Percentiles rank a stretch among this genome's conserved stretches.
Conservation (phyloP, 2,888 invertebrate genomes). For the Nomada hirtipes region DNA sequence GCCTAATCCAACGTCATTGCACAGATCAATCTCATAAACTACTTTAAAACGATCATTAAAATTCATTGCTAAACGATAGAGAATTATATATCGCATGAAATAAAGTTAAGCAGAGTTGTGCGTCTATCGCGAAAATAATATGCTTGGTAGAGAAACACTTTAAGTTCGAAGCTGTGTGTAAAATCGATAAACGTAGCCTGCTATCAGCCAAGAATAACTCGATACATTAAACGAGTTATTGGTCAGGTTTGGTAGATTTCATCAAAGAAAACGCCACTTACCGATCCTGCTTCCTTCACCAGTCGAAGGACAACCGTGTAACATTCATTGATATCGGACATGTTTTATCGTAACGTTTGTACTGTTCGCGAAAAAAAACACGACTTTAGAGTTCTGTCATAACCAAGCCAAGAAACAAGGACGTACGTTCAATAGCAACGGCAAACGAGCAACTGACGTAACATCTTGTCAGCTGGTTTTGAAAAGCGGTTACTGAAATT, state of each 20-base stretch:
- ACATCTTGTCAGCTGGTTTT: conserved; percentile 60
- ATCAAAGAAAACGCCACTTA: conserved; percentile 78
- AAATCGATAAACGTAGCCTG: conserved; percentile 49
- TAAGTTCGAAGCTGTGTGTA: conserved; percentile 33
- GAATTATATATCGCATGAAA: background rate
- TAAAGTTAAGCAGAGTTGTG: background rate
- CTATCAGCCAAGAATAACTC: conserved; percentile 42
- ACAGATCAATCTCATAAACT: conserved; percentile 9
- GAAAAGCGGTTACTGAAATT: conserved; percentile 26
- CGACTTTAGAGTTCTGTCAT: conserved; percentile 15
- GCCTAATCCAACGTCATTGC: no score
- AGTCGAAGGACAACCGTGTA: conserved; percentile 88
- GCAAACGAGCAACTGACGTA: conserved; percentile 51
- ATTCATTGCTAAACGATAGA: background rate
- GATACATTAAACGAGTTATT: conserved; percentile 8
- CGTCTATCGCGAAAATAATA: background rate
- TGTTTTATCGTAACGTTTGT: conserved; percentile 33
- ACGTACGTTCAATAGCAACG: conserved; percentile 26
- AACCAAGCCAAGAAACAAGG: conserved; percentile 9
- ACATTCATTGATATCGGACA: conserved; percentile 86
- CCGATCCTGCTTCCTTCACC: conserved; percentile 89
- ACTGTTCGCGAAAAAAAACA: background rate
- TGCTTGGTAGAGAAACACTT: background rate
- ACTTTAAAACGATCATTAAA: background rate
- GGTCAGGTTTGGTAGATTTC: conserved; percentile 1